Evolutionary conservation across 2,888 invertebrate genomes (phyloP).

Genomic region (Julus scandinavius): DNA sequence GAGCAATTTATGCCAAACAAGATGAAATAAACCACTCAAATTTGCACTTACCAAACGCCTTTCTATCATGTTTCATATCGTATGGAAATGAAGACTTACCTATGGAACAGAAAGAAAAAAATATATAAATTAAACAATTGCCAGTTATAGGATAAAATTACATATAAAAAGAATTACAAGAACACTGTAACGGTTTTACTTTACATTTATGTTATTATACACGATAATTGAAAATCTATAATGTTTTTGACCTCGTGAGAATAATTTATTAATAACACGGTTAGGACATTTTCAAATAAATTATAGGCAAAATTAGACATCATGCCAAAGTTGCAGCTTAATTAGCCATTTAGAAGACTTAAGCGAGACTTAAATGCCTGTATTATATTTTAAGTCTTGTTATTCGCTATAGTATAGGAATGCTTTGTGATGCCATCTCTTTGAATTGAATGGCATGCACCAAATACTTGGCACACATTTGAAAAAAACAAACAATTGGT

Average conservation of each 20-base stretch:
- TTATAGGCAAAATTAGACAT: neutral
- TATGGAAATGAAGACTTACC: slow-evolving; percentile 13
- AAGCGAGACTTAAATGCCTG: neutral
- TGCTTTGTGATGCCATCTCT: too few relatives aligned
- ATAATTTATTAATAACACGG: neutral
- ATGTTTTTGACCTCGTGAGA: neutral
- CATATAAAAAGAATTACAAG: neutral
- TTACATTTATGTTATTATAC: neutral
- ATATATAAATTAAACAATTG: neutral
- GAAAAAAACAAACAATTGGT: too few relatives aligned
- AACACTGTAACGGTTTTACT: neutral
- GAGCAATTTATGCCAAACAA: neutral
- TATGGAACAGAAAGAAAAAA: neutral
- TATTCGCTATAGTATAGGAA: too few relatives aligned
- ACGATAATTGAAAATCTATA: neutral
- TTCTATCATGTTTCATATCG: neutral
- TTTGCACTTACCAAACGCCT: neutral
- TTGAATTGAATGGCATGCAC: too few relatives aligned
- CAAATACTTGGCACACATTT: too few relatives aligned
- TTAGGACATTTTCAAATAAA: neutral
- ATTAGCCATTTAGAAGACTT: neutral
- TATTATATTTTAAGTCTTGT: neutral
- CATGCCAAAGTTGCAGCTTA: neutral
- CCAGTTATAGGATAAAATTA: neutral
- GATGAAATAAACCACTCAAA: neutral